phyloP scores from a whole-genome alignment of 1,140 invertebrate genomes.

The Apis laboriosa region DNA sequence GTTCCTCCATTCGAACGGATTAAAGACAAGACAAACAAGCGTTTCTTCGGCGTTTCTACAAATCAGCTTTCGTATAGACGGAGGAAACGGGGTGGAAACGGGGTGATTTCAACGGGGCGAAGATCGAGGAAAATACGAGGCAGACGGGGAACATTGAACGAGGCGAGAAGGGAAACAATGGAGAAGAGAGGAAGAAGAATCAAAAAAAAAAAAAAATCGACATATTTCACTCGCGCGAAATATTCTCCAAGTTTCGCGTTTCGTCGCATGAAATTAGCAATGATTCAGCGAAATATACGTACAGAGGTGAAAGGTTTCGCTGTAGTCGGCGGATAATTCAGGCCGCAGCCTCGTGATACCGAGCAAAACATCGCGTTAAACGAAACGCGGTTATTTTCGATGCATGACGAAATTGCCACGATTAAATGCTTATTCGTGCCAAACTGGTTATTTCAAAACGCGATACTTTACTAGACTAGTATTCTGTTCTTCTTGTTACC shows the following conservation, averaged over 20 bases:
- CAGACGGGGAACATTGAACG: not conserved
- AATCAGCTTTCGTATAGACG: slow-evolving; percentile 52
- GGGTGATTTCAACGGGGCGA: not conserved
- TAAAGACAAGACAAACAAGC: slow-evolving; percentile 54
- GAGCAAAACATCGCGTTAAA: slow-evolving; percentile 41
- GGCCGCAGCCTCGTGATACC: slow-evolving; percentile 24
- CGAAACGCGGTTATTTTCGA: slow-evolving; percentile 58
- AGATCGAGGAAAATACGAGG: not conserved
- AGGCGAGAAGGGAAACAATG: not conserved
- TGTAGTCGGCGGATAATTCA: not conserved
- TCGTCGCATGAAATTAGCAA: not conserved
- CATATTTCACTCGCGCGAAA: not conserved
- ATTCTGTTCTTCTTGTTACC: not conserved
- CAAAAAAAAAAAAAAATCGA: not conserved
- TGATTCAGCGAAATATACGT: not conserved
- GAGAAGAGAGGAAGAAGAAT: not conserved
- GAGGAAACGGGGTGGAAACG: not conserved
- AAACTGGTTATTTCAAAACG: not conserved
- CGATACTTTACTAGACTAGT: not conserved
- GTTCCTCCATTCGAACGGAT: slow-evolving; percentile 27
- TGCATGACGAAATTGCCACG: slow-evolving; percentile 18
- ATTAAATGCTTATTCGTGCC: slow-evolving; percentile 29
- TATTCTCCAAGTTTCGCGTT: not conserved
- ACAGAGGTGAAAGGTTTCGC: slow-evolving; percentile 30
- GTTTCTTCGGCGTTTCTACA: slow-evolving; percentile 45